Evolutionary conservation across 2,797 vertebrate genomes (phyloP).

Genomic region (Anniella stebbinsi): DNA sequence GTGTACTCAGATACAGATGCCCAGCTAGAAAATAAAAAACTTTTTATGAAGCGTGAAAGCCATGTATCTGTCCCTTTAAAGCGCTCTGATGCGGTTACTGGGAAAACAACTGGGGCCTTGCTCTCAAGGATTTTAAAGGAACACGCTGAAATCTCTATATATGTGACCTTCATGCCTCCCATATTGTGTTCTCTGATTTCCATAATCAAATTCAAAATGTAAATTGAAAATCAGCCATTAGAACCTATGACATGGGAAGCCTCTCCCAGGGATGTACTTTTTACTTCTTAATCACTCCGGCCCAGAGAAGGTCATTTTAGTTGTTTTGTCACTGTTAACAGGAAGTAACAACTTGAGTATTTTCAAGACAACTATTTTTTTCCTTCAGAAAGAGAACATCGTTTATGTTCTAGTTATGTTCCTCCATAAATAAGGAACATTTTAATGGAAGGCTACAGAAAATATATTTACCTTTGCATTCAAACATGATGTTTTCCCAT

Average conservation of each 20-base stretch:
- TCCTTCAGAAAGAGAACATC: not conserved
- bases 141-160: not conserved
- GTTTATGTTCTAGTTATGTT: not conserved
- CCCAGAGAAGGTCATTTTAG: not conserved
- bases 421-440: not conserved
- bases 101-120: not conserved
- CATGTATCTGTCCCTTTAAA: not conserved
- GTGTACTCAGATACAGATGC: not conserved
- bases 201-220: not conserved
- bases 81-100: not conserved
- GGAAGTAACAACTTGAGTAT: not conserved
- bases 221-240: not conserved
- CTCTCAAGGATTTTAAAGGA: not conserved
- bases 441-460: not conserved
- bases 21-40: not conserved
- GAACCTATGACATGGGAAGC: not conserved
- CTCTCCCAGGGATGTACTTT: not conserved
- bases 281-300: not conserved
- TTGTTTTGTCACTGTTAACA: not conserved
- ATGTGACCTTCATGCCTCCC: not conserved
- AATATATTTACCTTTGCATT: slow-evolving; percentile 82
- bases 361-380: not conserved
- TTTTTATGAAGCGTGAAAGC: not conserved
- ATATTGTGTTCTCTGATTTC: not conserved
- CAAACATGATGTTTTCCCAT: slow-evolving; percentile 81